These are phyloP conservation scores for Tylochromis polylepis DNA, from an alignment of 2,113 vertebrate species.

Conservation along the genomic window DNA sequence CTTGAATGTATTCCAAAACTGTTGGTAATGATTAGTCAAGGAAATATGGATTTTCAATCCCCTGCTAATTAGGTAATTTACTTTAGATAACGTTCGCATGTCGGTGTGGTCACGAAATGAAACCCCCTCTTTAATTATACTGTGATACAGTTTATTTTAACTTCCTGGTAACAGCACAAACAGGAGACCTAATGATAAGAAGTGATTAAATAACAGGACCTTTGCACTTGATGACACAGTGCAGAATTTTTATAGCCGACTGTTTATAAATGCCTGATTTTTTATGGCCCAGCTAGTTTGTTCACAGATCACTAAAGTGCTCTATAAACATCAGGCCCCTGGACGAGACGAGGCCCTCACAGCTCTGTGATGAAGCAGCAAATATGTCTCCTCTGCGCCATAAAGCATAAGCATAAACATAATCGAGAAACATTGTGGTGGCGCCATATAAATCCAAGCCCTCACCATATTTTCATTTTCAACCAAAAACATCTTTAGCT, in stretches of 20 bases:
- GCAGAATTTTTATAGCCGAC: background rate
- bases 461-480: background rate
- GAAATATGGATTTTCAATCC: background rate
- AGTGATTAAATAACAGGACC: conserved; percentile 6
- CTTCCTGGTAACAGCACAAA: conserved; percentile 13
- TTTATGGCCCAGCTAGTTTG: conserved; percentile 2
- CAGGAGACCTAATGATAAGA: conserved; percentile 6
- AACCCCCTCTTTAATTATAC: background rate
- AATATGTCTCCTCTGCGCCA: background rate
- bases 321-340: background rate
- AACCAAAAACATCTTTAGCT: background rate
- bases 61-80: background rate
- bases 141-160: background rate
- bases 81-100: background rate
- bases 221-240: conserved; percentile 19
- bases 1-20: background rate
- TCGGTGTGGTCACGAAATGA: background rate
- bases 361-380: background rate
- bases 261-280: background rate
- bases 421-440: background rate
- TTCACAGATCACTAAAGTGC: background rate
- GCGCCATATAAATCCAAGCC: background rate
- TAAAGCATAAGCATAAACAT: background rate
- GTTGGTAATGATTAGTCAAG: background rate
- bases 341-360: background rate